Base-by-base conservation (phyloP, 2,888 invertebrate species). In the Drosophila percnosoma region DNA sequence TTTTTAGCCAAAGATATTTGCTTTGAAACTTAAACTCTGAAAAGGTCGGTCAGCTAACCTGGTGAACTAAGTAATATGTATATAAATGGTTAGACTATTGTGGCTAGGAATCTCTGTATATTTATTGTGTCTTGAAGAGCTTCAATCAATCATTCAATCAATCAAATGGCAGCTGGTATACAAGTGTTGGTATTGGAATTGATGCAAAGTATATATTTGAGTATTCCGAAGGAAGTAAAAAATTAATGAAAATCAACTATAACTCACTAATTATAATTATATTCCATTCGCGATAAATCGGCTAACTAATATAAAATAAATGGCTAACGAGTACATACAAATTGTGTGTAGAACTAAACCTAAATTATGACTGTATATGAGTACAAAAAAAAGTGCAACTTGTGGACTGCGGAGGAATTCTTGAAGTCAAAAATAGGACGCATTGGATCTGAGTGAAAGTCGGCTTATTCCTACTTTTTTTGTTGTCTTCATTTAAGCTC, bases 361-460 rank as follows among this genome's bases (percentile, higher is more conserved):
- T 82, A 81, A 85, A 67, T 68, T 63, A 66, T 87, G 89, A 88
- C 83, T 84, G 86, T 53, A 71, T 75, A 74, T 73, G 73, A 72
- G 65, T 72, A 70, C 27, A 64, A 71, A 60, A 73, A 57, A 52
- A 38, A 49, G 61, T 75, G 51, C 59, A 68, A 62, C 55, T 55
- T 48, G 15, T 38, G 27, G 31, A 67, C 66, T 61, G 53, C 53
- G 38, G 62, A 61, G 53, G 63, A 52, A 61, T 45, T 52, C 52
- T 66, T 13, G 27, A 34, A 24, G 54, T 55, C 10, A 29, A 34
- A 34, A 66, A 42, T 66, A 42, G 54, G 48, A 42, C n/a, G n/a
- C 42, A 33, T 57, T 29, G 21, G 52, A 24, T n/a, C 31, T 34
- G 29, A 21, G 29, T 57, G 58, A 51, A 52, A 15, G 8, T 51